phyloP scores from a whole-genome alignment of 1,140 invertebrate genomes.

The Brachionus manjavacas region DNA sequence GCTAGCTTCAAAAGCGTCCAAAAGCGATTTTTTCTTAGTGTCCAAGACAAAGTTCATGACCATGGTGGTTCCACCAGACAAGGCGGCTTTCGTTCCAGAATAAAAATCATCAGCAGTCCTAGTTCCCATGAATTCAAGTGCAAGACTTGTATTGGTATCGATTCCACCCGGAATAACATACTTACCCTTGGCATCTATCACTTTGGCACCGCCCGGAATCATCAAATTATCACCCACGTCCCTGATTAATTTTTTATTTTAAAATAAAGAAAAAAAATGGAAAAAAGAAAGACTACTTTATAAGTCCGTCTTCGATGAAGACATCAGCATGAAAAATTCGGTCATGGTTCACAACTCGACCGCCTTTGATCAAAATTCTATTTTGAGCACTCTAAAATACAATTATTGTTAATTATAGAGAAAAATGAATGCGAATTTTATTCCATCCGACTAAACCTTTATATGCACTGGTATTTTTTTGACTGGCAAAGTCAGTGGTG shows the following conservation, averaged over 20 bases:
- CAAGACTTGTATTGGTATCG: conserved; percentile 80
- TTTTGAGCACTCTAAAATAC: conserved; percentile 27
- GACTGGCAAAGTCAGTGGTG: background rate
- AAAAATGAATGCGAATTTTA: background rate
- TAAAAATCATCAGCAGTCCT: conserved; percentile 82
- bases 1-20: conserved; percentile 87
- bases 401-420: background rate
- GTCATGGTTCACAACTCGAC: conserved; percentile 91
- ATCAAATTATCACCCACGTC: conserved; percentile 73
- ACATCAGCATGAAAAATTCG: conserved; percentile 78
- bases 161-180: conserved; percentile 78
- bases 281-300: conserved; percentile 55
- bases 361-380: conserved; percentile 82
- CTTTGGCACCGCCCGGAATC: conserved; percentile 71
- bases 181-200: conserved; percentile 74
- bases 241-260: conserved; percentile 49
- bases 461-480: conserved; percentile 41
- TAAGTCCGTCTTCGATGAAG: conserved; percentile 87
- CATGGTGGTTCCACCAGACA: conserved; percentile 85
- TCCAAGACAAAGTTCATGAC: conserved; percentile 63
- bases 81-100: conserved; percentile 76
- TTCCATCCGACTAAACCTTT: background rate
- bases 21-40: conserved; percentile 54
- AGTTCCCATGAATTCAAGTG: conserved; percentile 78
- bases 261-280: background rate